Evolutionary conservation across 23 tunicate genomes (phyloP), one percentile per base, ranked within the genome.

Genomic region (Clavelina lepadiformis): DNA sequence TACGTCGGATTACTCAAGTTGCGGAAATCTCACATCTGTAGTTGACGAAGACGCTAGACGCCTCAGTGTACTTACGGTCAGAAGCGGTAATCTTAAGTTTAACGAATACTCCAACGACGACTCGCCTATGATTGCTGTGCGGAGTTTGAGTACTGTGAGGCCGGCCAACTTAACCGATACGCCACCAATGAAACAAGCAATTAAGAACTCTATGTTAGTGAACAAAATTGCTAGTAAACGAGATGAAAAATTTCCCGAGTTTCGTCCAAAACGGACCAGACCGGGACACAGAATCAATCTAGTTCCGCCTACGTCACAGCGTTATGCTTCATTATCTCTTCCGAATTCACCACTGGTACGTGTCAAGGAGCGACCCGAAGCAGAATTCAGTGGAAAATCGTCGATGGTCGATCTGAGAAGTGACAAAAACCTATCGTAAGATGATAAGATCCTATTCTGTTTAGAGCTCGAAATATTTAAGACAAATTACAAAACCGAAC

Each of bases 31-130:
- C n/a, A n/a, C n/a, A n/a, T n/a, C n/a, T n/a, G n/a, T n/a, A n/a
- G n/a, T n/a, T 19, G 64, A 58, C 33, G 52, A 35, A 35, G 75
- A 35, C 31, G 4, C 26, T 13, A 7, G 63, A 53, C 23, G 63
- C 15, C 33, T 34, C 46, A 69, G 75, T 25, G 63, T 69, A 4
- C 46, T 69, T 21, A 69, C 75, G 2, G 27, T 69, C 27, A 32
- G 56, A 32, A 69, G 57, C 31, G 75, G 75, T 3, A 69, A 54
- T 23, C 19, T 69, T 8, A 46, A 38, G 30, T 8, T 23, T 25
- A 19, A 52, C 58, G 35, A 25, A 25, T 29, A 58, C 3, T 3
- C n/a, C n/a, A n/a, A n/a, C n/a, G n/a, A n/a, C n/a, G n/a, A n/a
- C n/a, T n/a, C 35, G 58, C 58, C 11, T 11, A 44, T n/a, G n/a